A percentile compares a stretch with the other conserved stretches of the same genome.
Conservation (phyloP, 1,140 invertebrate species). For the Pygmarrhopalites habei region DNA sequence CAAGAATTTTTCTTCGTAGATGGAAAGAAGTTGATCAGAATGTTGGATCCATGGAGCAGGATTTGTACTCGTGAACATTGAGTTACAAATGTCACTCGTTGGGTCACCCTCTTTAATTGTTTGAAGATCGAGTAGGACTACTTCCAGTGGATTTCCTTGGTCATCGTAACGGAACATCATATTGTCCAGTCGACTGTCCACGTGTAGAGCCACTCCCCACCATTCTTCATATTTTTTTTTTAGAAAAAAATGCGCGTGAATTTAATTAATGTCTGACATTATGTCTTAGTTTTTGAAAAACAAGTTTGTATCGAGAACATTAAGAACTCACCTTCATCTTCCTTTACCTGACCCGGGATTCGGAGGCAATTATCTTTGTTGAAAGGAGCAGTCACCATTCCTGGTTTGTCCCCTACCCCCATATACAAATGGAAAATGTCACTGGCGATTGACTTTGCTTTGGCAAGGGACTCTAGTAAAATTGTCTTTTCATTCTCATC, state of each 20-base stretch:
- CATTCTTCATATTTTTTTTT: constrained; percentile 6
- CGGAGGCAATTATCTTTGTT: background rate
- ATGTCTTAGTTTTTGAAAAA: background rate
- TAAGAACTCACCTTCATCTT: background rate
- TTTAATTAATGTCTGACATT: background rate
- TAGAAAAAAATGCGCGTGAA: background rate
- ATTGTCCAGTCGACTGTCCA: too few relatives aligned
- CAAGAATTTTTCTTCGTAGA: constrained; percentile 42
- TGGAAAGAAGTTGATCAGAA: constrained; percentile 40
- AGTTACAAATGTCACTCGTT: constrained; percentile 11
- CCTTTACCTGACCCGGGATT: background rate
- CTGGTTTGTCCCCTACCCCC: background rate
- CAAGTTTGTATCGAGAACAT: background rate
- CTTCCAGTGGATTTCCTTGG: background rate
- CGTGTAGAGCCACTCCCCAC: too few relatives aligned
- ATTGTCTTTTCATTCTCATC: too few relatives aligned
- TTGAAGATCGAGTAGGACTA: constrained; percentile 22
- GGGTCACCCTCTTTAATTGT: constrained; percentile 6
- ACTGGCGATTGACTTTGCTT: too few relatives aligned
- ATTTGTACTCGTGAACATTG: constrained; percentile 9
- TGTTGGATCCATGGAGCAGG: constrained; percentile 23
- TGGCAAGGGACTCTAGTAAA: too few relatives aligned
- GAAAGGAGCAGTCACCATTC: background rate
- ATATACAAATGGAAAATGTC: too few relatives aligned
- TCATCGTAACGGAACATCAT: constrained; percentile 53